phyloP scores from a whole-genome alignment of 2,113 vertebrate genomes.

The Xenopus tropicalis region DNA sequence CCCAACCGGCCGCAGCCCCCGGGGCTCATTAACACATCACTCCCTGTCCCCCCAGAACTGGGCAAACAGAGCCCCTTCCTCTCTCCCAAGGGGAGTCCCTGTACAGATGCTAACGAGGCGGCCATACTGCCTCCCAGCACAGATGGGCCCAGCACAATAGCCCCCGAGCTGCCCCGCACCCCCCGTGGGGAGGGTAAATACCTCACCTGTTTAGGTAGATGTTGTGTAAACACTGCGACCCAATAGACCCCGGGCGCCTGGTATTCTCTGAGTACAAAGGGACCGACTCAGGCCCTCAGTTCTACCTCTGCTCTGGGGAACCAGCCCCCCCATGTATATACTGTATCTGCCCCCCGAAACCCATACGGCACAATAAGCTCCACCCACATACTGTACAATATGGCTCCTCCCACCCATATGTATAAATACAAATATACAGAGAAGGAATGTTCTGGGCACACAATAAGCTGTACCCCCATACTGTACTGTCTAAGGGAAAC shows the following conservation, averaged over 20 bases:
- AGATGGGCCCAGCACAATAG: constrained; percentile 1
- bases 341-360: too few relatives aligned
- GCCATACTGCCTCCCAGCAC: background rate
- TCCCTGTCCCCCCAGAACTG: constrained; percentile 1
- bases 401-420: too few relatives aligned
- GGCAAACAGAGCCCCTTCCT: constrained; percentile 33
- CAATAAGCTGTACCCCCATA: too few relatives aligned
- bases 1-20: background rate
- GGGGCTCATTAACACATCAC: constrained; percentile 18
- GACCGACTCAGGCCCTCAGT: too few relatives aligned
- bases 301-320: too few relatives aligned
- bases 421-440: too few relatives aligned
- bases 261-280: background rate
- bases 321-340: too few relatives aligned
- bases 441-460: too few relatives aligned
- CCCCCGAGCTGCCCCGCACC: background rate
- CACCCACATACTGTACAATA: too few relatives aligned
- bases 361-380: too few relatives aligned
- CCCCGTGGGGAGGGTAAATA: constrained; percentile 5
- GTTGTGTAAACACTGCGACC: constrained; percentile 12
- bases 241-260: background rate
- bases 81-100: background rate
- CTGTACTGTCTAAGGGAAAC: too few relatives aligned
- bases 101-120: constrained; percentile 34
- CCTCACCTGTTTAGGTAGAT: constrained; percentile 6